Base-by-base conservation (phyloP, 2,113 vertebrate species). In the Forbesichthys agassizii region DNA sequence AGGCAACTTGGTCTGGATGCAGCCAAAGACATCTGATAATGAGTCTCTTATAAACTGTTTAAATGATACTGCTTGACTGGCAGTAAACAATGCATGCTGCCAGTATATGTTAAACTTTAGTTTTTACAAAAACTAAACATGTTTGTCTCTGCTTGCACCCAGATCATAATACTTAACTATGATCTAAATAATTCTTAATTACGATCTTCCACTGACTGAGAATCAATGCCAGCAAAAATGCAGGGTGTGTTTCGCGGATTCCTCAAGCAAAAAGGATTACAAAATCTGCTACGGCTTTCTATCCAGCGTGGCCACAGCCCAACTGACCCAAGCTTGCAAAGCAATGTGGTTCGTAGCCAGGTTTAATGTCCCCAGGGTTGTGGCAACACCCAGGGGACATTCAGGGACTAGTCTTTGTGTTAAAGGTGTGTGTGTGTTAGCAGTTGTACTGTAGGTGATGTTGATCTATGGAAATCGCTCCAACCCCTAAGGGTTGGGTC, bases 161-260 rank as follows among this genome's bases (percentile, higher is more conserved):
- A n/a, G 12, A n/a, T 5, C 33, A 33, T 3, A 14, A 0, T 52
- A 18, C 3, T 33, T n/a, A 3, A 53, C 16, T 16, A 16, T 16
- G 16, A 16, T 16, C 16, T 16, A 16, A 16, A 16, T 16, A 16
- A 16, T 16, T 16, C 16, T 16, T 16, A 16, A 16, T 16, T 16
- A 16, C 16, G 16, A 6, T 13, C 13, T 13, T 57, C 66, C 47
- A 36, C 42, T 36, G 56, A 11, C 27, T 63, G 60, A n/a, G 75
- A 56, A 0, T 57, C 68, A 46, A 11, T 47, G 42, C 9, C 64
- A 16, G 20, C 55, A 36, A 8, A 65, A 46, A 27, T 27, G 27
- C 27, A 68, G 69, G 66, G 74, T 16, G 71, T 68, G 78, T 81
- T 77, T 61, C 53, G 33, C 49, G 10, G 53, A 53, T 54, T 67